Evolutionary conservation across 2,888 invertebrate genomes (phyloP), one percentile per base, ranked within the genome.

Genomic region (Serrognathus titanus): DNA sequence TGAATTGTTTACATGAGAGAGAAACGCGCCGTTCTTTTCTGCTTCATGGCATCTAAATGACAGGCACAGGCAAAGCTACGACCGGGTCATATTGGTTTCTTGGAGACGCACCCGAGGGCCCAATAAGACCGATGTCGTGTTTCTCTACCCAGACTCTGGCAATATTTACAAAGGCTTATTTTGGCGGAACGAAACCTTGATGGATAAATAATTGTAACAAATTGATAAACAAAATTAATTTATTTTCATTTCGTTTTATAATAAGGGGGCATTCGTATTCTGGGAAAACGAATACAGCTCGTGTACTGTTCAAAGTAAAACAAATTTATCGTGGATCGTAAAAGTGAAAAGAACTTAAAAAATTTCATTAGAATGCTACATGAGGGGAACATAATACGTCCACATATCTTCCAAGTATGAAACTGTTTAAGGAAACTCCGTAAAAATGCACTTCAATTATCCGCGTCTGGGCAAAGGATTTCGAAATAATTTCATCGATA

Each of bases 11-110:
- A 9, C 40, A 40, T 12, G 13, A 40, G 40, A n/a, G n/a, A 40
- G 40, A 6, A 40, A 13, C 40, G 40, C 11, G 6, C n/a, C 40
- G 40, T 49, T 49, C 36, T 40, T 40, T 53, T 51, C 41, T 46
- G 24, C 54, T 49, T 54, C 54, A 57, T 53, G 45, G 40, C 47
- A 54, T 40, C 49, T 58, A 52, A 58, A 60, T 53, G 60, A 58
- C 60, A 57, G 57, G 57, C 58, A 58, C 60, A 57, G 57, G 57
- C 58, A 58, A 20, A 58, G 51, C 54, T 52, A 46, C 58, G 51
- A 53, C 51, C 50, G 51, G 61, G 61, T 62, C 58, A 61, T 63
- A 63, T 62, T 62, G 63, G 63, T 65, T 63, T 64, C 59, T 50
- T 56, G 53, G 46, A 61, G 64, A 60, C 62, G 59, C 60, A 53